These are phyloP conservation scores for Plectus sambesii DNA, from an alignment of 1,140 invertebrate genomes.

Conservation along the genomic window DNA sequence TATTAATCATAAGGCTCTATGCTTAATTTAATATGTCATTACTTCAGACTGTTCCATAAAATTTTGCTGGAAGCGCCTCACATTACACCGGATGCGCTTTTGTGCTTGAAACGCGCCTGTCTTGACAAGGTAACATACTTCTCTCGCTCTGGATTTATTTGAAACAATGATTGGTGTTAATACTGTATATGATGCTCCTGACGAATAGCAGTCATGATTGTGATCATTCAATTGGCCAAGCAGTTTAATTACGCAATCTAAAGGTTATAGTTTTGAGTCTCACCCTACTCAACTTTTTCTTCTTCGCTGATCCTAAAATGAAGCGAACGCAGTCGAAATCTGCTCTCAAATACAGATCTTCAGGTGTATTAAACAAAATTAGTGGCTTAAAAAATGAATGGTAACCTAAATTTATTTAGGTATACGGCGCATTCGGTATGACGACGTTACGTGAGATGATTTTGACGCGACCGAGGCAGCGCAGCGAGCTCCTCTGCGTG, in stretches of 20 bases:
- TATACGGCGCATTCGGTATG: constrained; percentile 56
- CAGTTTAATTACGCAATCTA: no score
- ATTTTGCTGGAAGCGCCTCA: constrained; percentile 80
- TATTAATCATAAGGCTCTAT: constrained; percentile 17
- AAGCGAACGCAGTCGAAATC: no score
- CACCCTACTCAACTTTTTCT: no score
- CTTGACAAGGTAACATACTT: constrained; percentile 21
- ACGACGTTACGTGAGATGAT: constrained; percentile 43
- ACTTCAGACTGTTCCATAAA: constrained; percentile 58
- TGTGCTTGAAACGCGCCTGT: constrained; percentile 67
- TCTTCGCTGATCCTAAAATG: no score
- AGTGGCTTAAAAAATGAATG: no score
- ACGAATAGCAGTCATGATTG: no score
- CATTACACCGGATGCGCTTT: constrained; percentile 76
- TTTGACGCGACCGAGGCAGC: constrained; percentile 34
- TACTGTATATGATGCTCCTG: no score
- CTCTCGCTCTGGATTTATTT: constrained; percentile 14
- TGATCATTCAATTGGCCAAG: no score
- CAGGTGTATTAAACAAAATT: no score
- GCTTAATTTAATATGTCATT: constrained; percentile 12
- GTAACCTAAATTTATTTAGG: constrained; percentile 53
- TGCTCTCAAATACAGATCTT: no score
- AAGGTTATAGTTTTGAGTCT: no score
- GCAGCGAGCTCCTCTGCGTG: constrained; percentile 35
- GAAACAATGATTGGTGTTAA: no score